Evolutionary conservation across 1,140 invertebrate genomes (phyloP), one percentile per base, ranked within the genome.

Genomic region (Bombus confusus): DNA sequence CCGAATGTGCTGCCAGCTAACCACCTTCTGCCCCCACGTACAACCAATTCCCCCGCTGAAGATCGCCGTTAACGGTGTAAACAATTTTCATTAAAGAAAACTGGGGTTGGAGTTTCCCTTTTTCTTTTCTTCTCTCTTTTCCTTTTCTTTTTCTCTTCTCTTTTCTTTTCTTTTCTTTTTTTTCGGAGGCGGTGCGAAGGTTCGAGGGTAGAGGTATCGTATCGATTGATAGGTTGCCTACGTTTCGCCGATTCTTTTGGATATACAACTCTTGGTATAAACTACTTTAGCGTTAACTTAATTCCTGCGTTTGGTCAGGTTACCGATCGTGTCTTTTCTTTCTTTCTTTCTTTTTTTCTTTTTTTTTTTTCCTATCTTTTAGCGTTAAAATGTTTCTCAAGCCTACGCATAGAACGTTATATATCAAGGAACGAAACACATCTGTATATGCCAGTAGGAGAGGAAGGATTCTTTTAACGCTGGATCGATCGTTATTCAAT

Each of bases 1-100:
- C 68, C 79, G 94, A 93, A 94, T 94, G 90, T 90, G 37, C 86
- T 77, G 74, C 57, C 31, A 69, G 64, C 59, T 71, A 66, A 37
- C 64, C 28, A 28, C 62, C 79, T 59, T 66, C 28, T 9, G 5
- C 52, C 78, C 39, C 78, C 43, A 28, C 75, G 52, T 28, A 41
- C 37, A 64, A 75, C 57, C 85, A 80, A 89, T 89, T 84, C 76
- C 80, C 71, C 80, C 9, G 59, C 76, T 74, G 68, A 83, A 86
- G 85, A 89, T 89, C 82, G 69, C 80, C 87, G 74, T 84, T 89
- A 89, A 83, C 64, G 85, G 80, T 71, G 87, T 89, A 89, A 89
- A 89, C 88, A 89, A 89, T 89, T 89, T 88, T 89, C 84, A 89
- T 89, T 86, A 88, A 83, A 62, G 77, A 62, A 73, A 34, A 18